phyloP scores from a whole-genome alignment of 2,113 vertebrate species.

The Oplegnathus fasciatus region DNA sequence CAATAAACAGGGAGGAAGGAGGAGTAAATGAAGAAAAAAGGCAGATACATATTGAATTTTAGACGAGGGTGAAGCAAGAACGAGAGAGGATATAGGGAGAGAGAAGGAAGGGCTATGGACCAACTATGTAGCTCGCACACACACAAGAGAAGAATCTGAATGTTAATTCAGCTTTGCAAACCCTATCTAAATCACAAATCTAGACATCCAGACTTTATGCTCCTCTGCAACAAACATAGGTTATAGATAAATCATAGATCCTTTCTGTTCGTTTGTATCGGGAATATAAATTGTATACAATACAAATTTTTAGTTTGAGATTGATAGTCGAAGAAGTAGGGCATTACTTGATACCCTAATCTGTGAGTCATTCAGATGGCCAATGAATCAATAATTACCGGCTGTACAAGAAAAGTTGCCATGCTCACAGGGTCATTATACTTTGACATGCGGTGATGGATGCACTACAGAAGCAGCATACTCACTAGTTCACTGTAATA shows the following conservation, averaged over 20 bases:
- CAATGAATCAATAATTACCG: slow-evolving; percentile 13
- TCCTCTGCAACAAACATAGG: not conserved
- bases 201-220: not conserved
- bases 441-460: not conserved
- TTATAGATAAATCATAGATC: not conserved
- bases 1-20: not conserved
- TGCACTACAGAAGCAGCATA: not conserved
- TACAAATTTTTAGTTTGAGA: not conserved
- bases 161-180: not conserved
- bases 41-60: not conserved
- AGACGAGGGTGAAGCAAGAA: not conserved
- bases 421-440: slow-evolving; percentile 7
- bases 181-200: not conserved
- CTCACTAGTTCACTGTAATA: not conserved
- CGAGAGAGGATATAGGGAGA: too few relatives aligned
- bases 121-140: not conserved
- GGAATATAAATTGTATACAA: not conserved
- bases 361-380: not conserved
- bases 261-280: not conserved
- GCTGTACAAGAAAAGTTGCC: not conserved
- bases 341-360: not conserved
- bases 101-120: too few relatives aligned
- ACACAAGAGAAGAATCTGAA: not conserved
- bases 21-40: not conserved
- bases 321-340: not conserved